Evolutionary conservation across 2,797 vertebrate species (phyloP), one percentile per base, ranked within the genome.

Genomic region (Enteromius argenteus): DNA sequence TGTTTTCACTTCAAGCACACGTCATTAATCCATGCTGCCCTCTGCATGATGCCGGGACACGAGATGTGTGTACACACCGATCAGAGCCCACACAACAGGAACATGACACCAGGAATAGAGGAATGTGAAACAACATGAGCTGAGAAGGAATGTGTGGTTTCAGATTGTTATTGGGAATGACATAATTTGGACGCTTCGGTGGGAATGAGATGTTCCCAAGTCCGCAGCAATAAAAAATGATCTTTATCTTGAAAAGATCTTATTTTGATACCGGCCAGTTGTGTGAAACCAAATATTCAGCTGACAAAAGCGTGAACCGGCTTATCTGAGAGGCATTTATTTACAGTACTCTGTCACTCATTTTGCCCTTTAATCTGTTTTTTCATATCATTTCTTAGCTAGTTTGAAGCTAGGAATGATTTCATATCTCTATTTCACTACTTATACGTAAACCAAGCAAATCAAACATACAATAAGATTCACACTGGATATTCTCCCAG

Each of bases 241-340:
- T 80, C 83, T 53, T 56, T 83, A 83, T 83, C 73, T 67, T 83
- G 62, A 84, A 69, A 35, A 69, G 8, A 69, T 77, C 82, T 53
- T 73, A 73, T 79, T 85, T 85, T 85, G 30, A 80, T 73, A 73
- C 77, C 7, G 23, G 5, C 9, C 51, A 79, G 64, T 71, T 78
- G 39, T 35, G 77, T 62, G 51, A 79, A 79, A 69, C 68, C 68
- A 72, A 76, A 76, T 78, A 49, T 71, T 71, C 37, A 27, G 19
- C 13, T 32, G 42, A 42, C 30, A 51, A 51, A 75, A 51, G 42
- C 14, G 27, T 35, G 77, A 46, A 64, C 5, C 35, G 42, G 39
- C 76, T 79, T 32, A 46, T 64, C 39, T 32, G 39, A 14, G 39
- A 62, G 3, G 39, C 37, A 13, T 62, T 64, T 66, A 66, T 46